Evolutionary conservation across 1,140 invertebrate species (phyloP).

Genomic region (Trachelipus rathkii): DNA sequence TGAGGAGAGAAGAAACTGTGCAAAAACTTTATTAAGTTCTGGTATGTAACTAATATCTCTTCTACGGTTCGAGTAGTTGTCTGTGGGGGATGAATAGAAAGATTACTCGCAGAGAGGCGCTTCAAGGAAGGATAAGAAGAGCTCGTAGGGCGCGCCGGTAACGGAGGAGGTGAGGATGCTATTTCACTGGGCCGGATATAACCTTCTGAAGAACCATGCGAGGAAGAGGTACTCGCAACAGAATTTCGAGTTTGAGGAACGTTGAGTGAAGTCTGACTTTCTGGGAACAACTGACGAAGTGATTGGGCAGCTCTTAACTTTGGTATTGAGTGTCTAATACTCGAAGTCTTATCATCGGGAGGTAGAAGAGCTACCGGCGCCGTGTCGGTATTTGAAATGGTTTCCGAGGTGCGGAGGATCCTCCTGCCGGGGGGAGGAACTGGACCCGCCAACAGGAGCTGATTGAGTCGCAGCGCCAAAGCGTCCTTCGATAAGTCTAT

Average conservation of each 20-base stretch:
- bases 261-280: conserved; percentile 14
- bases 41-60: conserved; percentile 33
- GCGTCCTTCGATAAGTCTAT: conserved; percentile 17
- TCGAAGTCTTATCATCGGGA: conserved; percentile 27
- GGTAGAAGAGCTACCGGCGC: conserved; percentile 36
- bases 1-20: neutral
- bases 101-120: neutral
- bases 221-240: conserved; percentile 34
- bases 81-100: conserved; percentile 18
- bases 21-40: neutral
- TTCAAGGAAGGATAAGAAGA: conserved; percentile 17
- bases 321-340: neutral
- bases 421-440: conserved; percentile 32
- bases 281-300: neutral
- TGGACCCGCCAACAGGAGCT: conserved; percentile 40
- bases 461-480: conserved; percentile 40
- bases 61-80: conserved; percentile 16
- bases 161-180: conserved; percentile 44
- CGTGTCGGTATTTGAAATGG: conserved; percentile 32
- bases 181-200: conserved; percentile 40
- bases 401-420: conserved; percentile 36
- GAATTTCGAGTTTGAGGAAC: conserved; percentile 37
- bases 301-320: neutral
- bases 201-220: conserved; percentile 40
- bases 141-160: conserved; percentile 37